Base-by-base conservation (phyloP, 1,140 invertebrate species). In the Melipona quadrifasciata region DNA sequence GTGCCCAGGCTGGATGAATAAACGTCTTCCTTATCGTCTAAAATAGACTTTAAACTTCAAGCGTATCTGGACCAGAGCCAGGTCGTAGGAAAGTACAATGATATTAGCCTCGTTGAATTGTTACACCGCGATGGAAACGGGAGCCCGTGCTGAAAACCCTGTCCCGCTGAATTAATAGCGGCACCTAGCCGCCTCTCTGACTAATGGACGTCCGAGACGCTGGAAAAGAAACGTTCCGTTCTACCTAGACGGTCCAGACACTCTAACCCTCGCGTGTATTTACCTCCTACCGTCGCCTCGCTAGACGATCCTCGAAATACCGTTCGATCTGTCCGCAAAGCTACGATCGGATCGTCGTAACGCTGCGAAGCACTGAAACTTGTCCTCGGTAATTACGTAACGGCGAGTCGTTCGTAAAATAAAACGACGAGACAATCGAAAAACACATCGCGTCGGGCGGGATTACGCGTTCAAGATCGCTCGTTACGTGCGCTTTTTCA, bases 11-110 rank as follows among this genome's bases (percentile, higher is more conserved):
- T 91, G 92, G 91, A 94, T 94, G 94, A 94, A 94, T 94, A 94
- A 94, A 94, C 93, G 93, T 94, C 93, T 94, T 94, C 92, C 94
- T 94, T 94, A 94, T 94, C 92, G 93, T 93, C 92, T 91, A 93
- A 94, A 94, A 94, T 94, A 94, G 93, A 92, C 92, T 93, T 93
- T 90, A 94, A 94, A 93, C 92, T 92, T 93, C 89, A 93, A 91
- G 92, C 91, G 90, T 93, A 91, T 91, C 93, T 94, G 94, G 94
- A 94, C 90, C 92, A 83, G 39, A 90, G 94, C 94, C 94, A 94
- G 93, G 90, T 82, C 87, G 88, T 91, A 92, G 91, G 90, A 91
- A 91, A 91, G 87, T 91, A 93, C 93, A 94, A 94, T 94, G 90
- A 93, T 90, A 90, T 91, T 91, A 86, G 87, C 84, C 87, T 87